phyloP scores from a whole-genome alignment of 2,888 invertebrate genomes.

The Tricholauxania praeusta region DNA sequence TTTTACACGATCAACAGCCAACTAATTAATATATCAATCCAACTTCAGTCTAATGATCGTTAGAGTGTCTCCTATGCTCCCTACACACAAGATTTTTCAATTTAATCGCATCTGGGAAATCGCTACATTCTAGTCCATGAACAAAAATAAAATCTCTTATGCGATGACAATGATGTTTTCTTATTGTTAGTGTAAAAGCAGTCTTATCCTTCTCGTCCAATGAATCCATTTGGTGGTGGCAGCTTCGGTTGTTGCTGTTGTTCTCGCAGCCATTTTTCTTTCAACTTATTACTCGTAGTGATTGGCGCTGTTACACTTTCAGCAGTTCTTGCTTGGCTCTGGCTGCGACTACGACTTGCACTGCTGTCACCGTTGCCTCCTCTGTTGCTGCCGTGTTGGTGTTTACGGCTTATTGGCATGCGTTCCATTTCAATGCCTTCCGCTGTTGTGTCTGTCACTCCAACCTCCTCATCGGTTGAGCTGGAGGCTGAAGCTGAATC shows the following conservation, averaged over 20 bases:
- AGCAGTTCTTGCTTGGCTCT: constrained; percentile 36
- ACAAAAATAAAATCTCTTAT: too few relatives aligned
- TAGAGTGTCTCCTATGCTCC: too few relatives aligned
- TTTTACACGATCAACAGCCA: too few relatives aligned
- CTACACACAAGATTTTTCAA: too few relatives aligned
- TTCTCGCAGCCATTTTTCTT: constrained; percentile 63
- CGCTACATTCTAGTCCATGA: too few relatives aligned
- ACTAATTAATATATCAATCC: too few relatives aligned
- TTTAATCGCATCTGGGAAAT: too few relatives aligned
- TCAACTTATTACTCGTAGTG: constrained; percentile 44
- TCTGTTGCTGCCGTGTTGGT: constrained; percentile 19
- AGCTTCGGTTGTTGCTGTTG: constrained; percentile 48
- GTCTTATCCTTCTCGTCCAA: constrained; percentile 61
- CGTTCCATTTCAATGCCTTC: constrained; percentile 58
- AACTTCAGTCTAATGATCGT: too few relatives aligned
- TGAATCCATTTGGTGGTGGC: constrained; percentile 66
- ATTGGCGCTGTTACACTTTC: constrained; percentile 27
- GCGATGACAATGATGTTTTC: neutral
- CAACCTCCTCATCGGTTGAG: constrained; percentile 47
- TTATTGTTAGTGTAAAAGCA: constrained; percentile 39
- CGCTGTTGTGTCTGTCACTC: constrained; percentile 16
- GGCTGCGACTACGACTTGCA: constrained; percentile 46
- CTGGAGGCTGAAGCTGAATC: constrained; percentile 41
- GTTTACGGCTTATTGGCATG: constrained; percentile 54
- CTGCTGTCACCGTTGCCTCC: constrained; percentile 30